Base-by-base conservation (phyloP, 2,888 invertebrate species). In the Periphyllus acericola region DNA sequence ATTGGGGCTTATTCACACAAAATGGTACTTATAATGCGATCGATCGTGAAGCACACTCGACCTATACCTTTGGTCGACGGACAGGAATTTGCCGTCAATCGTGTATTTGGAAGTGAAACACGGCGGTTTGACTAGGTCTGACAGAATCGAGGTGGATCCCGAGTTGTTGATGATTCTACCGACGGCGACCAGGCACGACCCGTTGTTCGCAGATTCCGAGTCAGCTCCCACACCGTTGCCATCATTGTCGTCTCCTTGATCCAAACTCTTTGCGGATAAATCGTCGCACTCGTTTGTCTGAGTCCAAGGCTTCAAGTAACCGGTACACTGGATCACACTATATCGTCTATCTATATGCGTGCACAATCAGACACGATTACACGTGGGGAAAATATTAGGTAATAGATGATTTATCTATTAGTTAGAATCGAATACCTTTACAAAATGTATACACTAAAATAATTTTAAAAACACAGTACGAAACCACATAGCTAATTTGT, bases 241-340 rank as follows among this genome's bases (percentile, higher is more conserved):
- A 9, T 91, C 93, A 78, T 95, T 95, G 78, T 92, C 92, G 90
- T 95, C 94, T 88, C 93, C 93, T 89, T 95, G 95, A 89, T 95
- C 95, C 60, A 95, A 92, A 68, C 66, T 68, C 32, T 76, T 89
- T 6, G 60, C 81, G 9, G 86, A 87, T 40, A 60, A 29, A 74
- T 87, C 32, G 17, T 89, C 83, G 0, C 94, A 94, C 81, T 95
- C 93, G 92, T 96, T 97, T 1, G 95, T 94, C 0, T 96, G 95
- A 2, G 96, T 94, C 97, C 97, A 98, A 0, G 97, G 96, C 91
- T 98, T 98, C 71, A 98, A 92, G 91, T 98, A 98, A 0, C 98
- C 98, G 5, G 97, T 97, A 91, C 97, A 98, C 91, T 98, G 97
- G 83, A 98, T 96, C 11, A 97, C 96, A 90, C 94, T 95, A 92